Evolutionary conservation across 2,888 invertebrate genomes (phyloP).

Genomic region (Drosophila kokeensis): DNA sequence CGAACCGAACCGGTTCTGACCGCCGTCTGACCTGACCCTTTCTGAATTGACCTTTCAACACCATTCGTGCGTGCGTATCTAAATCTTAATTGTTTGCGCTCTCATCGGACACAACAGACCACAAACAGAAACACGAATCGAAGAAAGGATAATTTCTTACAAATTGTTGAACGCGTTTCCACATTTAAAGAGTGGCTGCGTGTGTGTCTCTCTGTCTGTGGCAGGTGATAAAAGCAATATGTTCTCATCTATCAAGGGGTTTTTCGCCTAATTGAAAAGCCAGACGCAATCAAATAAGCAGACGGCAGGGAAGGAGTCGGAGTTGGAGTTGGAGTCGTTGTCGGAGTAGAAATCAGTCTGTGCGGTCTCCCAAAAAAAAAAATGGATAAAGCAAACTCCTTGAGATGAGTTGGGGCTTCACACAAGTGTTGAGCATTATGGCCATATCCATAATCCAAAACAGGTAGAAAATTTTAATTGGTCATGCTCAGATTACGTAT

Average conservation of each 20-base stretch:
- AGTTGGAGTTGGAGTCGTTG: background rate
- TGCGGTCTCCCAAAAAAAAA: slow-evolving; percentile 36
- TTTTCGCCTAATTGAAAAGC: slow-evolving; percentile 48
- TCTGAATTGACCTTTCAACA: slow-evolving; percentile 48
- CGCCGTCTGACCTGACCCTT: slow-evolving; percentile 29
- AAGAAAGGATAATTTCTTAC: slow-evolving; percentile 62
- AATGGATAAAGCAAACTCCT: slow-evolving; percentile 22
- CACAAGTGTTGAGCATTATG: slow-evolving; percentile 38
- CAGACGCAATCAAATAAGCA: slow-evolving; percentile 23
- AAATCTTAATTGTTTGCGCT: slow-evolving; percentile 64
- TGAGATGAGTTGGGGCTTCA: slow-evolving; percentile 4
- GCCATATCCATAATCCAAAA: slow-evolving; percentile 35
- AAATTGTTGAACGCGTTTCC: slow-evolving; percentile 43
- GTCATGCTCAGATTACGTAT: slow-evolving; percentile 59
- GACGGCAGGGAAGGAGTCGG: background rate
- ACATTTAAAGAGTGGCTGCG: slow-evolving; percentile 1
- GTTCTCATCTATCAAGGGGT: slow-evolving; percentile 51
- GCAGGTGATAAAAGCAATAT: slow-evolving; percentile 69
- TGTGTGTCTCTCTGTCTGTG: slow-evolving; percentile 28
- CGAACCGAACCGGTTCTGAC: slow-evolving; percentile 42
- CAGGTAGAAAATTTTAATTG: slow-evolving; percentile 70
- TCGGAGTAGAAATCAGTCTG: slow-evolving; percentile 19
- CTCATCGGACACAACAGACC: slow-evolving; percentile 17
- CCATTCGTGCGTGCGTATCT: slow-evolving; percentile 58
- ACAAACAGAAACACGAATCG: slow-evolving; percentile 4